A percentile compares a stretch with the other conserved stretches of the same genome.
These are phyloP conservation scores for Tethya wilhelma DNA, from an alignment of 37 sponge, comb jelly and placozoan genomes.

Conservation along the genomic window DNA sequence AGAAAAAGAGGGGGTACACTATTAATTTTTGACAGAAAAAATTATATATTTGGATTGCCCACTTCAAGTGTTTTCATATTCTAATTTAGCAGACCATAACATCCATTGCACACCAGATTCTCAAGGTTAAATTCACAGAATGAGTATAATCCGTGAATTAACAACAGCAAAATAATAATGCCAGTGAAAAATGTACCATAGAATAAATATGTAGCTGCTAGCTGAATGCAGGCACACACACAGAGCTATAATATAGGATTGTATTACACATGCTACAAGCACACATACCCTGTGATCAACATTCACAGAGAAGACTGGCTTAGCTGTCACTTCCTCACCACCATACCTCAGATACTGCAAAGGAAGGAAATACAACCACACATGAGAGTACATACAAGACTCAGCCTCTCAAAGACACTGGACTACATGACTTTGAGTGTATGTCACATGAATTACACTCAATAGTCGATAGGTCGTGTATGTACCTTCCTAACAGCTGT, in stretches of 20 bases:
- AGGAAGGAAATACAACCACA: neutral
- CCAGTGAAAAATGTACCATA: too few species aligned
- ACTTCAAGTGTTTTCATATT: neutral
- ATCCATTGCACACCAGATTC: too few species aligned
- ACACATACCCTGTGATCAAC: slow-evolving; percentile 58
- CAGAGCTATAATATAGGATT: too few species aligned
- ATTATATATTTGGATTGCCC: neutral
- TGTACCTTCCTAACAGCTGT: slow-evolving; percentile 72
- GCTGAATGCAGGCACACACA: too few species aligned
- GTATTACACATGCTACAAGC: neutral
- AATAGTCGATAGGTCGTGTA: neutral
- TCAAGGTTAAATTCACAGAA: too few species aligned
- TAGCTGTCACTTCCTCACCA: slow-evolving; percentile 47
- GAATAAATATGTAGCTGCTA: too few species aligned
- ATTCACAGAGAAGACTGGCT: slow-evolving; percentile 58
- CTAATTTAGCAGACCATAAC: too few species aligned
- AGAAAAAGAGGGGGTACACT: neutral
- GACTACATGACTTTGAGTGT: too few species aligned
- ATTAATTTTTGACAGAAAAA: neutral
- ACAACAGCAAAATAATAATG: too few species aligned
- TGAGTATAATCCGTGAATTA: too few species aligned
- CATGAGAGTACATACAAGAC: neutral
- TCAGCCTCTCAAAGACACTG: too few species aligned
- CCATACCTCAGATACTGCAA: slow-evolving; percentile 60
- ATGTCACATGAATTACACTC: too few species aligned